Conservation (phyloP, 53 echinoderm and acorn worm species). For the Patiria pectinifera region DNA sequence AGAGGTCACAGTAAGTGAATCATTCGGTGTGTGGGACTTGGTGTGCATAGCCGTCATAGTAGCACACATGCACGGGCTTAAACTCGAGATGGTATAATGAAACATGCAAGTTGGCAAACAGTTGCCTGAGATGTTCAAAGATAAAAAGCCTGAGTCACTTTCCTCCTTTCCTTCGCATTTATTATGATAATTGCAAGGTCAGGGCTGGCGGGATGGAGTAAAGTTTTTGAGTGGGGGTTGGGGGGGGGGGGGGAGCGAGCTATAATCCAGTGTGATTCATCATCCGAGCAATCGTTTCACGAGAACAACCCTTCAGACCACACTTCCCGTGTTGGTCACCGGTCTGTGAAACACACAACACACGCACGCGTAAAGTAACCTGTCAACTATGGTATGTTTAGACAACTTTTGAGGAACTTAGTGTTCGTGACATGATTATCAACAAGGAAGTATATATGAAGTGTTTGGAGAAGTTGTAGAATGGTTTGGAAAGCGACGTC, state of each 20-base stretch:
- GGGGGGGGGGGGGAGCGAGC: constrained; percentile 35
- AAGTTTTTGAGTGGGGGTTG: not conserved
- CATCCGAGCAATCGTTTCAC: constrained; percentile 2
- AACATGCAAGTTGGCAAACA: not conserved
- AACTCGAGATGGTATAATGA: not conserved
- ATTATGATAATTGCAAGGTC: constrained; percentile 15
- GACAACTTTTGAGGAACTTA: too few species aligned
- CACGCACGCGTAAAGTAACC: not conserved
- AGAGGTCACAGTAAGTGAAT: too few species aligned
- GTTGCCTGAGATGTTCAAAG: constrained; percentile 9
- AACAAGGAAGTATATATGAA: too few species aligned
- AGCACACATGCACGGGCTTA: too few species aligned
- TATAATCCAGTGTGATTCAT: constrained; percentile 16
- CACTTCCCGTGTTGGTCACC: not conserved
- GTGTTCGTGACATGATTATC: too few species aligned
- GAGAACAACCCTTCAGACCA: not conserved
- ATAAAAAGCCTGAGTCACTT: constrained; percentile 9
- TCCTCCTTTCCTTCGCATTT: not conserved
- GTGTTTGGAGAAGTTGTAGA: too few species aligned
- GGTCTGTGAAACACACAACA: not conserved
- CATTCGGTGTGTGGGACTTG: too few species aligned
- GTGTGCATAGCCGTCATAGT: too few species aligned
- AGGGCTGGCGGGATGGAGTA: not conserved
- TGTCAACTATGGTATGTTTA: not conserved
- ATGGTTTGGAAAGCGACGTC: too few species aligned